phyloP scores from a whole-genome alignment of 2,113 vertebrate species.

The Desmodus rotundus region DNA sequence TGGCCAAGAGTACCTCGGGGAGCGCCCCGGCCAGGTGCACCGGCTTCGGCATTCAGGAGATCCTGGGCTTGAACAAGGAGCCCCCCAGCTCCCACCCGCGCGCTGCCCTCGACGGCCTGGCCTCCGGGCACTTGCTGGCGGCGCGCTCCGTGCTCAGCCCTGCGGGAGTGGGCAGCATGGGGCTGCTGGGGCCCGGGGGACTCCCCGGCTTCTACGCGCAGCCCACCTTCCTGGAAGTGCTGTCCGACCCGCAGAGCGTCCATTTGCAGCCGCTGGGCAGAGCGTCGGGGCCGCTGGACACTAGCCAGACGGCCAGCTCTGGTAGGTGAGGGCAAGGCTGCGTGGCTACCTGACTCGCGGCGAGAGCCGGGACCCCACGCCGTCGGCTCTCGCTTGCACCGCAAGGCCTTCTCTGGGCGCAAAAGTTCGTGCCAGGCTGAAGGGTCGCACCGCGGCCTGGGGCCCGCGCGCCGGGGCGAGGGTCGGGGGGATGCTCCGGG shows the following conservation, averaged over 20 bases:
- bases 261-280: conserved; percentile 90
- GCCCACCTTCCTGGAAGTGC: conserved; percentile 93
- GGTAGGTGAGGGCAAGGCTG: conserved; percentile 82
- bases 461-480: neutral
- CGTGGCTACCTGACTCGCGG: neutral
- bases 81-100: conserved; percentile 86
- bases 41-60: conserved; percentile 98
- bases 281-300: conserved; percentile 86
- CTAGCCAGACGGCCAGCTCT: conserved; percentile 93
- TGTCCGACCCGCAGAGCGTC: conserved; percentile 91
- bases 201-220: conserved; percentile 96
- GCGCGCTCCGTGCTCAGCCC: conserved; percentile 92
- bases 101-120: conserved; percentile 86
- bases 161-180: conserved; percentile 91
- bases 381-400: neutral
- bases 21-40: conserved; percentile 88
- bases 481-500: neutral
- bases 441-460: neutral
- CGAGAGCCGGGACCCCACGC: neutral
- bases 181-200: conserved; percentile 90
- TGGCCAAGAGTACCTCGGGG: conserved; percentile 72
- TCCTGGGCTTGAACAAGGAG: conserved; percentile 96
- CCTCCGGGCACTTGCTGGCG: conserved; percentile 90
- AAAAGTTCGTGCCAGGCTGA: conserved; percentile 57
- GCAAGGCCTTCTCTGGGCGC: neutral